Base-by-base conservation (phyloP, 2,888 invertebrate species). In the Dioctria rufipes region DNA sequence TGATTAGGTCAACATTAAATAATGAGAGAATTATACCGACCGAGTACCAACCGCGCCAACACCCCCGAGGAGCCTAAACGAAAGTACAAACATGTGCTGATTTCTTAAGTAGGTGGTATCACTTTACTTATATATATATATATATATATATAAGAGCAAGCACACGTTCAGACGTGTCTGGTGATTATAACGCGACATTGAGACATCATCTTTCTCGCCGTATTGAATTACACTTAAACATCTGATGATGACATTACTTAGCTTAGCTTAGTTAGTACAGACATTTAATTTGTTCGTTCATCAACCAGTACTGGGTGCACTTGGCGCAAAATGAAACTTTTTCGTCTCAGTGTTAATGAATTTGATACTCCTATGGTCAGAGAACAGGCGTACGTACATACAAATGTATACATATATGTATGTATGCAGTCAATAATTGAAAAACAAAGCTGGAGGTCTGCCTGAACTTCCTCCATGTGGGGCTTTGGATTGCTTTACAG, bases 1-100 rank as follows among this genome's bases (percentile, higher is more conserved):
- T 71, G 71, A 71, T 71, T 71, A 71, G 71, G 54, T 71, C 71
- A 71, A 71, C 71, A 71, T 71, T 71, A 71, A 71, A 71, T 71
- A 71, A 71, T 71, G 71, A 54, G 71, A 71, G 43, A 46, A 42
- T 67, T 25, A 66, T 25, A 25, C 46, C 25, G 9, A 39, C 61
- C 61, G 39, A n/a, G 25, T 37, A 25, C 61, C 13, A 39, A 37
- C 8, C 39, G 39, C 37, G 37, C 8, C n/a, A n/a, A 42, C 11
- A 39, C n/a, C 2, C n/a, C 40, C 3, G 13, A 40, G 39, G 6
- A 54, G 54, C 71, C 71, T 71, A 37, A 54, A 71, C 71, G 71
- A 71, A 71, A 71, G 71, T 51, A 71, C 49, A 51, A 71, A 54
- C 71, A 71, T 71, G 71, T 71, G 71, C 71, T 71, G 71, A 71